phyloP scores from a whole-genome alignment of 2,113 vertebrate genomes.

The Neomonachus schauinslandi region DNA sequence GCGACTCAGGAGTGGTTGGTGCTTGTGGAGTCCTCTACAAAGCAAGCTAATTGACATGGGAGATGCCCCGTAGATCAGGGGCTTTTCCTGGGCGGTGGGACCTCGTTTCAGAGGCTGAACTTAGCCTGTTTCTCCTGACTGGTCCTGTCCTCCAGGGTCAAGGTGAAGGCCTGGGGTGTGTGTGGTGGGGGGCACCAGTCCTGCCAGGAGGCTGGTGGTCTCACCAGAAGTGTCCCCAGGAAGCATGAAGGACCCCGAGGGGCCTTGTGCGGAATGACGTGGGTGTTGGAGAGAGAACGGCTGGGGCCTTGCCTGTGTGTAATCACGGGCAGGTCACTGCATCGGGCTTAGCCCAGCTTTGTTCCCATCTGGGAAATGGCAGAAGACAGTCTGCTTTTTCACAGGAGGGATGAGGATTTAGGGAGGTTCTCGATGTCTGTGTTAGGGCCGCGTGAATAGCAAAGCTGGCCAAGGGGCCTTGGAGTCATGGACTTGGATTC shows the following conservation, averaged over 20 bases:
- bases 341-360: not conserved
- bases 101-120: not conserved
- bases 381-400: not conserved
- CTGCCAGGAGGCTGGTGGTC: not conserved
- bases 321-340: no score
- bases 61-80: accelerated
- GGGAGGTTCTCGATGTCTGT: not conserved
- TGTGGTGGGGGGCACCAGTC: not conserved
- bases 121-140: not conserved
- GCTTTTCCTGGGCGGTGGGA: not conserved
- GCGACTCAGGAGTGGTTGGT: not conserved
- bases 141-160: not conserved
- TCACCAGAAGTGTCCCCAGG: not conserved
- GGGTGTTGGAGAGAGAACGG: not conserved
- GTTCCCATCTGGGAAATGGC: not conserved
- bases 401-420: no score
- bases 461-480: not conserved
- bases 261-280: not conserved
- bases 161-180: not conserved
- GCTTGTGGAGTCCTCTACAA: not conserved
- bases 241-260: not conserved
- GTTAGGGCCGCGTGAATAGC: not conserved
- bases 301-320: not conserved
- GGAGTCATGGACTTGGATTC: not conserved
- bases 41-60: not conserved